A percentile compares a stretch with the other conserved stretches of the same genome.
Conservation (phyloP, 2,113 vertebrate species). For the Acinonyx jubatus region DNA sequence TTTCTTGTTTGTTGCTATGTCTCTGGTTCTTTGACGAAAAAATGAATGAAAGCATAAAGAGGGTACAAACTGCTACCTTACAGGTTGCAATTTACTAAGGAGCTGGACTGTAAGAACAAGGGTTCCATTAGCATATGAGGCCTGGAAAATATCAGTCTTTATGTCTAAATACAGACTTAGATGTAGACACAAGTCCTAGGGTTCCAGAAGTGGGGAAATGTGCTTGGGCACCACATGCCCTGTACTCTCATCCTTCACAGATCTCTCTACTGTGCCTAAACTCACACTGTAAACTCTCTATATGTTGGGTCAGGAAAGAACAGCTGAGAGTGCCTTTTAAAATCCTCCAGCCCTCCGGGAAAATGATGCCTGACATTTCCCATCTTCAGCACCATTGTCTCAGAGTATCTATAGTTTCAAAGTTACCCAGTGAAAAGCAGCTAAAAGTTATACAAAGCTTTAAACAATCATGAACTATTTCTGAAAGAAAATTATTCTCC, state of each 20-base stretch:
- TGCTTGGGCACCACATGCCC: background rate
- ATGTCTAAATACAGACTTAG: background rate
- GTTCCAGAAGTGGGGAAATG: background rate
- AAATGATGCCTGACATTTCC: background rate
- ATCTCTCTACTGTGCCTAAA: background rate
- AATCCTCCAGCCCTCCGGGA: background rate
- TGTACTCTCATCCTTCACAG: background rate
- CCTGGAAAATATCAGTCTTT: background rate
- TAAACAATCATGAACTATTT: background rate
- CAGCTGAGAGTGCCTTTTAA: background rate
- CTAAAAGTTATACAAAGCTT: background rate
- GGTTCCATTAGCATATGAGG: background rate
- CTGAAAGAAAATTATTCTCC: conserved; percentile 23
- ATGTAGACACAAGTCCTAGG: background rate
- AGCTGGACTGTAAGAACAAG: background rate
- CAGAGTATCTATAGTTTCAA: background rate
- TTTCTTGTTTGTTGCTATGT: background rate
- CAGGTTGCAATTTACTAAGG: background rate
- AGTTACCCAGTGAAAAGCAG: background rate
- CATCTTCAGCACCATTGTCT: background rate
- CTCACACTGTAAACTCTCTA: background rate
- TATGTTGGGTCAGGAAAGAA: background rate
- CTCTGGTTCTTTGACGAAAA: background rate
- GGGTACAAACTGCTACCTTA: background rate
- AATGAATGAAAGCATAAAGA: background rate